Conservation (phyloP, 2,888 invertebrate species). For the Plagodis dolabraria region DNA sequence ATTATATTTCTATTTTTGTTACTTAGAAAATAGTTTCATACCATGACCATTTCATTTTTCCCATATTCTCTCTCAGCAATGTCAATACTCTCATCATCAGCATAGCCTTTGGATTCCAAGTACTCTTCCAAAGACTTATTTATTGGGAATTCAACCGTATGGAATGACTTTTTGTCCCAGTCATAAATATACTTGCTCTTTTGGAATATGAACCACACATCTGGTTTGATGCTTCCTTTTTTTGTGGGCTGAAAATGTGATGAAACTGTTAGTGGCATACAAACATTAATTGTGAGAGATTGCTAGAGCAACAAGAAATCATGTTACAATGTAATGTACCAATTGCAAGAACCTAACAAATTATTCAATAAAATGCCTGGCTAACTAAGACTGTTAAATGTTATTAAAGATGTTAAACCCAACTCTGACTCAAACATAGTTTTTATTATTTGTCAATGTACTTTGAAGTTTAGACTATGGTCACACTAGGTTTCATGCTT, state of each 20-base stretch:
- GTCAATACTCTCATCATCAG: conserved; percentile 91
- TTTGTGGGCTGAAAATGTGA: conserved; percentile 63
- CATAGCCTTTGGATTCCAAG: conserved; percentile 93
- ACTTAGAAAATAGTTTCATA: conserved; percentile 57
- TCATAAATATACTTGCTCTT: conserved; percentile 98
- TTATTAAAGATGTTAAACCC: too few relatives aligned
- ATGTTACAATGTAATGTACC: too few relatives aligned
- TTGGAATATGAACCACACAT: conserved; percentile 97
- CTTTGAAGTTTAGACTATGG: too few relatives aligned
- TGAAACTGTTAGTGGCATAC: background rate
- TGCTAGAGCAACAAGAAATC: too few relatives aligned
- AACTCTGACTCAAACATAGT: too few relatives aligned
- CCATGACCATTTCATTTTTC: conserved; percentile 94
- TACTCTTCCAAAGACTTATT: conserved; percentile 89
- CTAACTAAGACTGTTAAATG: too few relatives aligned
- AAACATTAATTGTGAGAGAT: too few relatives aligned
- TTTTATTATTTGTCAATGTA: too few relatives aligned
- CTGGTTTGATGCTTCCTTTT: conserved; percentile 77
- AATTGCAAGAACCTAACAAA: too few relatives aligned
- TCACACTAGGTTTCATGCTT: too few relatives aligned
- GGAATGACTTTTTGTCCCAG: conserved; percentile 91
- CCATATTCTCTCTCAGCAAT: conserved; percentile 93
- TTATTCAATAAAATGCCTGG: too few relatives aligned
- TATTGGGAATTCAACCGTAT: conserved; percentile 93
- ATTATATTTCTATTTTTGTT: background rate